phyloP scores from a whole-genome alignment of 1,140 invertebrate species.

The Diplogasteroides magnus region DNA sequence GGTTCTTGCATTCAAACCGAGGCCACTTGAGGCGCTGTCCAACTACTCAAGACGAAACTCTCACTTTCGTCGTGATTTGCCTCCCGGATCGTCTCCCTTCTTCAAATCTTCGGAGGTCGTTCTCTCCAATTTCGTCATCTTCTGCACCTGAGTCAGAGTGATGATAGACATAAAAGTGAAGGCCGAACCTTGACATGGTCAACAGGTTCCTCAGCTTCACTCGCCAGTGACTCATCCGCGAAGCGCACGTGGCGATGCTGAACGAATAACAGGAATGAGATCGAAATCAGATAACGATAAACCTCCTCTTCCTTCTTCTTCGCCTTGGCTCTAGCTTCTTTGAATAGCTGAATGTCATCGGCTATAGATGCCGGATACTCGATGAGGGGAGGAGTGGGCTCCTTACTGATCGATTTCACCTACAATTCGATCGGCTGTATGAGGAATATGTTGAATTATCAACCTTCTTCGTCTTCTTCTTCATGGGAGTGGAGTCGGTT shows the following conservation, averaged over 20 bases:
- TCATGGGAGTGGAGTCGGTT: background rate
- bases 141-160: too few relatives aligned
- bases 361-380: background rate
- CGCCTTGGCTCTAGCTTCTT: background rate
- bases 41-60: background rate
- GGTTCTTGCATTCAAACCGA: too few relatives aligned
- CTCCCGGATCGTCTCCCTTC: background rate
- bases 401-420: too few relatives aligned
- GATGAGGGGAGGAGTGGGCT: background rate
- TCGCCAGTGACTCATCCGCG: background rate
- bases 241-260: background rate
- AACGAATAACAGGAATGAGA: too few relatives aligned
- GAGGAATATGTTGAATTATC: background rate
- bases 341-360: background rate
- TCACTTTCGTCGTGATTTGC: background rate
- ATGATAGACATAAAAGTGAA: background rate
- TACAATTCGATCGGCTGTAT: background rate
- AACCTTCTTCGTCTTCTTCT: background rate
- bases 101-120: background rate
- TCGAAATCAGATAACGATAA: too few relatives aligned
- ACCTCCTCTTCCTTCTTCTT: slow-evolving; percentile 1
- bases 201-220: background rate
- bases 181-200: background rate
- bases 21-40: background rate
- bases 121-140: too few relatives aligned